Evolutionary conservation across 1,140 invertebrate genomes (phyloP), one percentile per base, ranked within the genome.

Genomic region (Mizuhopecten yessoensis): DNA sequence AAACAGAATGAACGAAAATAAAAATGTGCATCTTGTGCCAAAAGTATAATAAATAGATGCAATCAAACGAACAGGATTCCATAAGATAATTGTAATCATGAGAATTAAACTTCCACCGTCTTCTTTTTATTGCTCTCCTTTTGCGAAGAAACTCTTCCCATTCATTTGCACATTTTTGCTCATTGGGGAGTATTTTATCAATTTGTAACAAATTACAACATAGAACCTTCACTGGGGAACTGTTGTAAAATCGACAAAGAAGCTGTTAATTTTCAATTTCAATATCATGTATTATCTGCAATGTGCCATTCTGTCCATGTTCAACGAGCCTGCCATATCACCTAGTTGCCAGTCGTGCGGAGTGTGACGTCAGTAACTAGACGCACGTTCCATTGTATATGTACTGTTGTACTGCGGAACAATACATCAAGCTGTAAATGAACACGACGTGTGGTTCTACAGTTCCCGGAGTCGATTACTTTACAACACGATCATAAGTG

Each of bases 141-240:
- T 20, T 17, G 17, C 17, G 42, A 45, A 1, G 36, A 13, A 39
- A 7, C 20, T 75, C 29, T 75, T 5, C 29, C 11, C 57, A 75
- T 75, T 75, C 57, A 29, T 75, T 75, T 75, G 23, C 57, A 75
- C 9, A 9, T 75, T 29, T n/a, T 9, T 75, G 29, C 57, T 3
- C 57, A n/a, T n/a, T 75, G 23, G 57, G 57, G n/a, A 75, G n/a
- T 75, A 0, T n/a, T 75, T n/a, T 13, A 29, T 75, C 57, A 75
- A n/a, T n/a, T 75, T 75, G n/a, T 75, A 29, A 75, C 57, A 75
- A 75, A 75, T 75, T 75, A 75, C 57, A 75, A 75, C 57, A 75
- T 29, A n/a, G 57, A 75, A 29, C 11, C 9, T 75, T 75, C 57
- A 75, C n/a, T 75, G 3, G n/a, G 11, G 11, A n/a, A 1, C 11